Base-by-base conservation (phyloP, 2,113 vertebrate genomes). In the Podilymbus podiceps region DNA sequence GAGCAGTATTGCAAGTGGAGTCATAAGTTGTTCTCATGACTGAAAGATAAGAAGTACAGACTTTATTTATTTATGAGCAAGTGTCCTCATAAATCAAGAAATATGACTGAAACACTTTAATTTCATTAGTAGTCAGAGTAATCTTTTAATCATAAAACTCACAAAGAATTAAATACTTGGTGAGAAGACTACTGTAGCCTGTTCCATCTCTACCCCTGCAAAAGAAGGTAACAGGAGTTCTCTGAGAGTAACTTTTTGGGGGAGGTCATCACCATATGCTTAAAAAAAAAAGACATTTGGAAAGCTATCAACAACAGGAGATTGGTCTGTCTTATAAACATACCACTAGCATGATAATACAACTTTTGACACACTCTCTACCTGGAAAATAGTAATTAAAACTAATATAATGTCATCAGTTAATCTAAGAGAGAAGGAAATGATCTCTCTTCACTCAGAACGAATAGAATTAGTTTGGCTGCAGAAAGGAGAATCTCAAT, bases 131-230 rank as follows among this genome's bases (percentile, higher is more conserved):
- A 89, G 20, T 87, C 30, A 97, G 82, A 63, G 56, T 85, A 95
- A 97, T 93, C 74, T 85, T 97, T 96, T 90, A 91, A 91, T 94
- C 88, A 93, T 92, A 96, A 97, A 97, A 97, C 40, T 46, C 63
- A 94, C 72, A 91, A 25, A 42, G 14, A 83, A 95, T 96, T 90
- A 98, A 95, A 85, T 86, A 53, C 63, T 96, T 97, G 23, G 33
- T 91, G 49, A 97, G 91, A 89, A 96, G 55, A 49, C 97, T 97
- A 82, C 72, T 91, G 20, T 89, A 94, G 74, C 25, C 24, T 74
- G 31, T 94, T 96, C 53, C 62, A 73, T 91, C 77, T 69, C 91
- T 88, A 79, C 76, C 82, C 24, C 38, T 67, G 49, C 58, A 68
- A 58, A 50, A 56, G 35, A 97, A 78, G 46, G 80, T 89, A 56